Evolutionary conservation across 1,140 invertebrate genomes (phyloP), one percentile per base, ranked within the genome.

Genomic region (Drosophila sturtevanti): DNA sequence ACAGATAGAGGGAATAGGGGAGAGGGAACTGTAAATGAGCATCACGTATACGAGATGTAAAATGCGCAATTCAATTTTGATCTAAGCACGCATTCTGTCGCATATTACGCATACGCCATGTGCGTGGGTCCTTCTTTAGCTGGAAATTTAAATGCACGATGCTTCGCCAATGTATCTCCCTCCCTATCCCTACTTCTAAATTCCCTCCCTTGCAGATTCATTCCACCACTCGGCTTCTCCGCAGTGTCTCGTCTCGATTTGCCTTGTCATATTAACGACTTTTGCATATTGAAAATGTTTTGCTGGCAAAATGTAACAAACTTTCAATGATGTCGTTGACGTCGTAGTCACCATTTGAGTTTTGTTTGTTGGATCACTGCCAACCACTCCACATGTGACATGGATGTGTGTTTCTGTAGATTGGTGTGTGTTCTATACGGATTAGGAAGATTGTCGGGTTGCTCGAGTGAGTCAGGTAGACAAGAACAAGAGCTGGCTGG

Each of bases 201-300:
- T 1, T 5, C 16, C 27, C 54, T 38, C 12, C 51, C 51, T n/a
- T n/a, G n/a, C n/a, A n/a, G n/a, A 51, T 22, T 44, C 11, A n/a
- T 0, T 9, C 18, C 18, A 31, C 61, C 6, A 63, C 1, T 58
- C 35, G 52, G 9, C 18, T 9, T 14, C 2, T 34, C 22, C 38
- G 38, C 12, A 11, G 12, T n/a, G 22, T 3, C 37, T 38, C n/a
- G 9, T 18, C 27, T 54, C 51, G 44, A 48, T 62, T 63, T 61
- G 31, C 48, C 55, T 72, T 80, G 61, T 64, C 78, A 77, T 79
- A 87, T 89, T 89, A 87, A 87, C 82, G 79, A 78, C 79, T 76
- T 72, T 82, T 87, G 76, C 82, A 87, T 87, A 87, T 87, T 87
- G 82, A 87, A 87, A 87, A 87, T 87, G 79, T 87, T 89, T 87